phyloP scores from a whole-genome alignment of 2,113 vertebrate genomes.

The Eidolon helvum region DNA sequence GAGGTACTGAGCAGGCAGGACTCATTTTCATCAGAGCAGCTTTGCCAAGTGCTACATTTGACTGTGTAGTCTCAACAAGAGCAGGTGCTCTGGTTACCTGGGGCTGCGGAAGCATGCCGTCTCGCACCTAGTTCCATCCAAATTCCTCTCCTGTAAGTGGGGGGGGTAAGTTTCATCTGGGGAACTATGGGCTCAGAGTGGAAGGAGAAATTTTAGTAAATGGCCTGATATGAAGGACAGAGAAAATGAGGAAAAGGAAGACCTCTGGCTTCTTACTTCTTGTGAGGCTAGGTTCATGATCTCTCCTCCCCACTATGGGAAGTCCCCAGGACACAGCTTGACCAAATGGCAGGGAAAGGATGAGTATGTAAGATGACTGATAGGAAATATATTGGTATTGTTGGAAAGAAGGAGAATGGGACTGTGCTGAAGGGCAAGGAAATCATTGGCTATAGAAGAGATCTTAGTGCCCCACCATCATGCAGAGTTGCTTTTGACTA shows the following conservation, averaged over 20 bases:
- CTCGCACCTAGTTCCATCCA: neutral
- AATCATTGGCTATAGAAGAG: neutral
- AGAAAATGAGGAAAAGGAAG: neutral
- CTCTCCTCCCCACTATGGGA: neutral
- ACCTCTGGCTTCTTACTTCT: neutral
- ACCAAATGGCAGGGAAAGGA: neutral
- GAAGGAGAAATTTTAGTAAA: neutral
- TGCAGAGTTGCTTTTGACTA: neutral
- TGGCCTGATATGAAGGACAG: neutral
- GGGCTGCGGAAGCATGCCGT: neutral
- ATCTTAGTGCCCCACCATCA: neutral
- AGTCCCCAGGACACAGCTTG: neutral
- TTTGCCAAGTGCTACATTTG: neutral
- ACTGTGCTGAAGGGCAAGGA: rapidly evolving
- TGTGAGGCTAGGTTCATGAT: neutral
- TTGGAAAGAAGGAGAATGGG: neutral
- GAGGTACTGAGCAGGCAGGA: neutral
- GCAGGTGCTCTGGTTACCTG: neutral
- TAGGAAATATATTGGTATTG: neutral
- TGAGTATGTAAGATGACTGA: neutral
- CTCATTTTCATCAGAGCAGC: neutral
- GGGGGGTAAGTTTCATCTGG: neutral
- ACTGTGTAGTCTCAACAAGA: neutral
- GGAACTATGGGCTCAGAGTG: neutral
- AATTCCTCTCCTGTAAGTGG: neutral